phyloP scores from a whole-genome alignment of 1,140 invertebrate genomes.

The Cataglyphis hispanica region DNA sequence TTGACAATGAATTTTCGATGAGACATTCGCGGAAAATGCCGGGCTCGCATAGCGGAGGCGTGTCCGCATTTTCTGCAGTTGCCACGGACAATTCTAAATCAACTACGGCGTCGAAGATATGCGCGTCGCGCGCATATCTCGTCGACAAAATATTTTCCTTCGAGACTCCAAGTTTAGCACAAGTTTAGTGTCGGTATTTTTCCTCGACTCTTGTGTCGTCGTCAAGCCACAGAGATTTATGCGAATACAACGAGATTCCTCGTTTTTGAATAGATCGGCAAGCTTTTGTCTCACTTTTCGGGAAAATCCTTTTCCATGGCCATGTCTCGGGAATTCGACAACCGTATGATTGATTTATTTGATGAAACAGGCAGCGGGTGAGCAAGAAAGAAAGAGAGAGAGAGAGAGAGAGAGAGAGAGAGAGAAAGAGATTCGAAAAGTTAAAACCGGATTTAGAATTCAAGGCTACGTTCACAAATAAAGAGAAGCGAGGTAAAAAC shows the following conservation, averaged over 20 bases:
- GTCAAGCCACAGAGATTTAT: slow-evolving; percentile 4
- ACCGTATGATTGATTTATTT: slow-evolving; percentile 1
- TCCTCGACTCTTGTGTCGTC: slow-evolving; percentile 1
- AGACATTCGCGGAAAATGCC: slow-evolving; percentile 33
- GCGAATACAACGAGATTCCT: neutral
- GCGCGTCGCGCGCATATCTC: slow-evolving; percentile 24
- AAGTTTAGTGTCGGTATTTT: slow-evolving; percentile 31
- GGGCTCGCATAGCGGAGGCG: slow-evolving; percentile 13
- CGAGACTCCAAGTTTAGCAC: slow-evolving; percentile 45
- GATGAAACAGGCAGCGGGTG: neutral
- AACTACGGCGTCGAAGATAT: neutral
- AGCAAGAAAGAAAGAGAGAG: too few species aligned
- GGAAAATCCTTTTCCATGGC: neutral
- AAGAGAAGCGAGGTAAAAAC: slow-evolving; percentile 16
- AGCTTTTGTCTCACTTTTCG: neutral
- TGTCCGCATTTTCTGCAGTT: slow-evolving; percentile 10
- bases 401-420: too few species aligned
- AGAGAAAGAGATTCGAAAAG: slow-evolving; percentile 43
- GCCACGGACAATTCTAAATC: slow-evolving; percentile 27
- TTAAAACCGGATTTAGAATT: slow-evolving; percentile 63
- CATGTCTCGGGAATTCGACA: neutral
- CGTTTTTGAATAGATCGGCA: neutral
- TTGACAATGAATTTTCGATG: slow-evolving; percentile 10
- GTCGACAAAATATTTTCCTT: slow-evolving; percentile 36
- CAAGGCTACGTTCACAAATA: slow-evolving; percentile 35